Evolutionary conservation across 2,113 vertebrate species (phyloP).

Genomic region (Austrofundulus limnaeus): DNA sequence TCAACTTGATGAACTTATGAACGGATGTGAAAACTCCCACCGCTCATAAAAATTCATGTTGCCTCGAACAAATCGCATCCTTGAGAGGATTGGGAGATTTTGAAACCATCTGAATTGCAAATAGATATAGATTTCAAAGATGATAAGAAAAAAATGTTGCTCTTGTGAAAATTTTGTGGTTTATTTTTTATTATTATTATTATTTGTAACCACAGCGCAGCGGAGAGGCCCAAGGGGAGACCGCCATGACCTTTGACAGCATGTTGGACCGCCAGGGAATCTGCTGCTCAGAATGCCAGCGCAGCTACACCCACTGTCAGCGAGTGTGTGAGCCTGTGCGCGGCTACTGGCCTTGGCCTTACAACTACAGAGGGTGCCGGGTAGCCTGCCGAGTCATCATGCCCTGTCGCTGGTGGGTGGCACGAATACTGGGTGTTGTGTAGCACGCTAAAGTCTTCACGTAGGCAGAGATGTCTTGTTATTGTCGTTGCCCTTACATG

Average conservation of each 20-base stretch:
- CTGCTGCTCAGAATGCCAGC: slow-evolving; percentile 90
- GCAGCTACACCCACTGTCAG: slow-evolving; percentile 91
- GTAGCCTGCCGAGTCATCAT: slow-evolving; percentile 88
- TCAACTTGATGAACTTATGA: slow-evolving; percentile 46
- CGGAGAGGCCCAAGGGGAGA: slow-evolving; percentile 77
- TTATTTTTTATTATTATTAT: too few relatives aligned
- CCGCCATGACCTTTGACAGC: slow-evolving; percentile 87
- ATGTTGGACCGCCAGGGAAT: slow-evolving; percentile 93
- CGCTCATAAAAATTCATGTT: slow-evolving; percentile 56
- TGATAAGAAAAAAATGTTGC: slow-evolving; percentile 1
- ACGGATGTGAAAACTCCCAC: slow-evolving; percentile 54
- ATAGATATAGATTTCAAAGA: slow-evolving; percentile 29
- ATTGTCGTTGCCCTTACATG: neutral
- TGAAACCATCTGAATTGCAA: slow-evolving; percentile 58
- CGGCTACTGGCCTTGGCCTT: slow-evolving; percentile 89
- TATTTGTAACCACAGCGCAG: slow-evolving; percentile 76
- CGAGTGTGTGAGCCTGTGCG: slow-evolving; percentile 89
- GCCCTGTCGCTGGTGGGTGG: slow-evolving; percentile 97
- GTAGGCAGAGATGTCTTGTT: neutral
- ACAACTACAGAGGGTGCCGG: slow-evolving; percentile 90
- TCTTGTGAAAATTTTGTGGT: slow-evolving; percentile 42
- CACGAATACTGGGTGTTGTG: slow-evolving; percentile 89
- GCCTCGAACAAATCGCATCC: slow-evolving; percentile 37
- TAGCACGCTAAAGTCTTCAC: slow-evolving; percentile 57
- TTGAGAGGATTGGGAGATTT: slow-evolving; percentile 29